Evolutionary conservation across 2,888 invertebrate genomes (phyloP).

Genomic region (Pristionchus japonicus): DNA sequence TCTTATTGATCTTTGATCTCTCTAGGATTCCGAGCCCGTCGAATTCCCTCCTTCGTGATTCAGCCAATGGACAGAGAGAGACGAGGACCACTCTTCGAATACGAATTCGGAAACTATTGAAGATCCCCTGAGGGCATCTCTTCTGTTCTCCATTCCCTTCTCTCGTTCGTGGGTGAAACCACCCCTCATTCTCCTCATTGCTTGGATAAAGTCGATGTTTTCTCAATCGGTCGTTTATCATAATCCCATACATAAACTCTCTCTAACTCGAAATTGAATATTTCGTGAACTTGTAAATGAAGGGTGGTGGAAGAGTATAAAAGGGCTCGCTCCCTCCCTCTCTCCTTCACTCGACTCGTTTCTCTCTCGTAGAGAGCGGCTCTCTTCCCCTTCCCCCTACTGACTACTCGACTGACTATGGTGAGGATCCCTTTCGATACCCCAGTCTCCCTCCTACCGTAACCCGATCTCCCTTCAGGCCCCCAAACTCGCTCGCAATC

Average conservation of each 20-base stretch:
- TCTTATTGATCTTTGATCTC: not conserved
- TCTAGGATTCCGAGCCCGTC: not conserved
- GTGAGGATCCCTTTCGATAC: not conserved
- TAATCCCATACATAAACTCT: not conserved
- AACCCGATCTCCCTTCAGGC: not conserved
- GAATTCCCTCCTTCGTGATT: not conserved
- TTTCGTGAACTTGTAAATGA: not conserved
- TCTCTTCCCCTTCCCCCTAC: not conserved
- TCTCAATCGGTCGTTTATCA: not conserved
- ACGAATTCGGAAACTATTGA: constrained; percentile 7
- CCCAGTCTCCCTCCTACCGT: not conserved
- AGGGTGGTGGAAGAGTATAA: not conserved
- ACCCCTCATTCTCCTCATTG: not conserved
- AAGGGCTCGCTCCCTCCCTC: not conserved
- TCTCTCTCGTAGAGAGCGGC: not conserved
- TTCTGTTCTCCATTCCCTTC: not conserved
- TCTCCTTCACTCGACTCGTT: constrained; percentile 1
- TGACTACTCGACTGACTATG: constrained; percentile 41
- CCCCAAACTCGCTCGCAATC: not conserved
- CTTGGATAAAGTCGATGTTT: constrained; percentile 5
- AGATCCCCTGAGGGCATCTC: too few relatives aligned
- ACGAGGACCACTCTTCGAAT: not conserved
- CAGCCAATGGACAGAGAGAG: constrained; percentile 24
- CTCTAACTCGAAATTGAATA: not conserved
- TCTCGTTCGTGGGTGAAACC: not conserved